phyloP scores from a whole-genome alignment of 2,797 vertebrate genomes.

The Momotus momota region DNA sequence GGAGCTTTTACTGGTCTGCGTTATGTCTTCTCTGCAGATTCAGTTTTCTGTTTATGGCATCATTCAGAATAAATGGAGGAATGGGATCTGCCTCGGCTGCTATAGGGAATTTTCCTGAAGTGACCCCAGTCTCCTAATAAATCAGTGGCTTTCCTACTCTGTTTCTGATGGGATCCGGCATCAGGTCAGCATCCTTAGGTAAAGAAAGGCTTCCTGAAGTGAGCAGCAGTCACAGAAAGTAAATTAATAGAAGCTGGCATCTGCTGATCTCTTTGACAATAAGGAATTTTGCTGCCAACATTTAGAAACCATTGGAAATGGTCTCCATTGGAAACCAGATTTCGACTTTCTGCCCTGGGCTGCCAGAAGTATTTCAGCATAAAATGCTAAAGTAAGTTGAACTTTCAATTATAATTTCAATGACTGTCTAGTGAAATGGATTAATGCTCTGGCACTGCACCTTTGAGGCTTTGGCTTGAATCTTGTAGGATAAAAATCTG shows the following conservation, averaged over 20 bases:
- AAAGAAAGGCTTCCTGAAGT: slow-evolving; percentile 73
- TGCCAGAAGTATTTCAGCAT: slow-evolving; percentile 79
- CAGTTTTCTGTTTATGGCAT: slow-evolving; percentile 59
- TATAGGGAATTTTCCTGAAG: slow-evolving; percentile 50
- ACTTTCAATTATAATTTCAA: slow-evolving; percentile 84
- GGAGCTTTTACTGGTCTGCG: not conserved
- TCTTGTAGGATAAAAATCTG: slow-evolving; percentile 79
- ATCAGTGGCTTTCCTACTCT: slow-evolving; percentile 57
- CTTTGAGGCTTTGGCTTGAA: slow-evolving; percentile 78
- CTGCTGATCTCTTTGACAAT: slow-evolving; percentile 75
- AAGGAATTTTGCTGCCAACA: slow-evolving; percentile 73
- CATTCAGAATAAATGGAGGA: slow-evolving; percentile 69
- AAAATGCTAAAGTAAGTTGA: slow-evolving; percentile 83
- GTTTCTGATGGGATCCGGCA: slow-evolving; percentile 52
- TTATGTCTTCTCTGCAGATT: slow-evolving; percentile 26
- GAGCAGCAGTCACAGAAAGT: slow-evolving; percentile 66
- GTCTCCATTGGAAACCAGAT: slow-evolving; percentile 78
- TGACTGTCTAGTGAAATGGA: slow-evolving; percentile 80
- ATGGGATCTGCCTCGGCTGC: slow-evolving; percentile 52
- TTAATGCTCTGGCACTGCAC: slow-evolving; percentile 76
- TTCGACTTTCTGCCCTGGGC: slow-evolving; percentile 81
- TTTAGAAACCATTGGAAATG: slow-evolving; percentile 74
- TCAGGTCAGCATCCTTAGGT: slow-evolving; percentile 74
- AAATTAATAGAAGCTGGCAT: slow-evolving; percentile 72
- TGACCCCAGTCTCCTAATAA: slow-evolving; percentile 34